Evolutionary conservation across 64 coral and sea anemone species (phyloP).

Genomic region (Anthopleura sola): DNA sequence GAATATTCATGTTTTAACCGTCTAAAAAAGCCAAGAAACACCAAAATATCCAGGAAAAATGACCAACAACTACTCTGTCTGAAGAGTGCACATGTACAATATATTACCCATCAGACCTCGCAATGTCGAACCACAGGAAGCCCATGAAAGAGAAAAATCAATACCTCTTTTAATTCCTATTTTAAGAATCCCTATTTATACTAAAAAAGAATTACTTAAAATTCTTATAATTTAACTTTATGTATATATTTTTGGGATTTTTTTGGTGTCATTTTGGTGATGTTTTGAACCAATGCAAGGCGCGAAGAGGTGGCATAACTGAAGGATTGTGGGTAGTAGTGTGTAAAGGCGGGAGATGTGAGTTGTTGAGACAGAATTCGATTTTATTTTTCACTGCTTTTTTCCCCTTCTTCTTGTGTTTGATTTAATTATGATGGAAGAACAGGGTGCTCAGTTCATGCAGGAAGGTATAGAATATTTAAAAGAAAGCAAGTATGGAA

Average conservation of each 20-base stretch:
- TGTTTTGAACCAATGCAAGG: no score
- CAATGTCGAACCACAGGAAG: neutral
- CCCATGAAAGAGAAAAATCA: no score
- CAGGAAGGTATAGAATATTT: neutral
- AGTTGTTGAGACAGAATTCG: neutral
- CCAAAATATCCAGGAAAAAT: neutral
- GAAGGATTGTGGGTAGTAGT: neutral
- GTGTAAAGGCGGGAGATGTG: slow-evolving; percentile 7
- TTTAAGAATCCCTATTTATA: no score
- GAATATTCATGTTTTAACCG: slow-evolving; percentile 78
- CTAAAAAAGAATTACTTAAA: no score
- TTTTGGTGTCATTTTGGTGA: no score
- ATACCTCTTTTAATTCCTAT: no score
- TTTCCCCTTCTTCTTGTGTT: neutral
- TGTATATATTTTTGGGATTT: no score
- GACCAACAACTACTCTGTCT: neutral
- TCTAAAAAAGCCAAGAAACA: neutral
- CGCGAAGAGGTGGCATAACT: no score
- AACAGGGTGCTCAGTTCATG: neutral
- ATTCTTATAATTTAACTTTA: no score
- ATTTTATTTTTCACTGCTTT: neutral
- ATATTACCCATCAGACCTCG: neutral
- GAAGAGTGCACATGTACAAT: neutral
- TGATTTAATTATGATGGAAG: neutral
- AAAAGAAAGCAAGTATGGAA: neutral